Evolutionary conservation across 1,140 invertebrate species (phyloP).

Genomic region (Apis florea): DNA sequence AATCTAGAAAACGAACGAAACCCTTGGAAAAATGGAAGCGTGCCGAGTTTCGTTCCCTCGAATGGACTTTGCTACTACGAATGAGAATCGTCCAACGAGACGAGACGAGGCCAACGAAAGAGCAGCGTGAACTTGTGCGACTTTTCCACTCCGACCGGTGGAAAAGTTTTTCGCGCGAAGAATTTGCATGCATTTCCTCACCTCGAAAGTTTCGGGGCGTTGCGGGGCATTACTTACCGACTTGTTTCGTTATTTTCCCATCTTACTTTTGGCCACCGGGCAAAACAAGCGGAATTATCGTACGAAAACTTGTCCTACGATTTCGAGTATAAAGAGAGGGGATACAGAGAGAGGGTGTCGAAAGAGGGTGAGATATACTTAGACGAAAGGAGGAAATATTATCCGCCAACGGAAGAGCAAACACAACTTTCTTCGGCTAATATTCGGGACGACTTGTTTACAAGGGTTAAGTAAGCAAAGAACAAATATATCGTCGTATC

Average conservation of each 20-base stretch:
- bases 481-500: too few species aligned
- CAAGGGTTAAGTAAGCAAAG: too few species aligned
- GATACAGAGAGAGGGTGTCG: too few species aligned
- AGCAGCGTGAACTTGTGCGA: not conserved
- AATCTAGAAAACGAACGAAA: constrained; percentile 18
- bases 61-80: not conserved
- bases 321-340: too few species aligned
- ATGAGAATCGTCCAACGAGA: not conserved
- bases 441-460: too few species aligned
- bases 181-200: constrained; percentile 27
- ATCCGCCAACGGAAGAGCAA: too few species aligned
- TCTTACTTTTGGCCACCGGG: too few species aligned
- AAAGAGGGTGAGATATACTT: too few species aligned
- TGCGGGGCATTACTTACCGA: not conserved
- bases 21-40: not conserved
- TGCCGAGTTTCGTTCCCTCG: not conserved
- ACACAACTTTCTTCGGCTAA: too few species aligned
- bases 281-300: not conserved
- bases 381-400: too few species aligned
- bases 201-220: constrained; percentile 17
- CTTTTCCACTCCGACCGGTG: not conserved
- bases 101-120: not conserved
- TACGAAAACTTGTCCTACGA: not conserved
- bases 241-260: not conserved
- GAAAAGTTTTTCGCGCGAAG: constrained; percentile 18